Percentiles rank a stretch among this genome's conserved stretches.
phyloP scores from a whole-genome alignment of 2,113 vertebrate genomes.

The Dascyllus trimaculatus region DNA sequence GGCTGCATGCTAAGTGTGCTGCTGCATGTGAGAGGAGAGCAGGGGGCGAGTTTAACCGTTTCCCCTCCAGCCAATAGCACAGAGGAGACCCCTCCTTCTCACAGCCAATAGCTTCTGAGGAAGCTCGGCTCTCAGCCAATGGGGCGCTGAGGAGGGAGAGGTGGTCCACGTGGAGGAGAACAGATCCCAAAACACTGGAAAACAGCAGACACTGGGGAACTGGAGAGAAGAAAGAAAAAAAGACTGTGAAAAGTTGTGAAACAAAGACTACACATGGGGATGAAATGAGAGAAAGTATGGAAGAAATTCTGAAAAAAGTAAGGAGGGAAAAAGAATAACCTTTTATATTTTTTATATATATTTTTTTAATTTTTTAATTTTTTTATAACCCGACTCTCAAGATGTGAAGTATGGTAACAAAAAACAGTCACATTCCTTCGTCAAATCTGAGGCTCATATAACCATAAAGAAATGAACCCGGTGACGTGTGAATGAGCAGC shows the following conservation, averaged over 20 bases:
- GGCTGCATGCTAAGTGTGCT: slow-evolving; percentile 33
- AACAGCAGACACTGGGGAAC: slow-evolving; percentile 16
- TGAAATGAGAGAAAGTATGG: no score
- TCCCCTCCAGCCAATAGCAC: slow-evolving; percentile 14
- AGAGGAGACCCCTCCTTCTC: neutral
- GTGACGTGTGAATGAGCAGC: no score
- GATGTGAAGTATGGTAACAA: no score
- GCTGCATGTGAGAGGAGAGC: slow-evolving; percentile 37
- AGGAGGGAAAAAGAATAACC: no score
- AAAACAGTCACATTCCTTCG: no score
- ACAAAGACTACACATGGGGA: neutral
- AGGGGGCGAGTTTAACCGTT: slow-evolving; percentile 1
- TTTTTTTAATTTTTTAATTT: no score
- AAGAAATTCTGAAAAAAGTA: no score
- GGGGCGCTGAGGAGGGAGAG: slow-evolving; percentile 3
- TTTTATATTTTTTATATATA: no score
- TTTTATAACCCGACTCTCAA: no score
- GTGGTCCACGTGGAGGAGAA: slow-evolving; percentile 23
- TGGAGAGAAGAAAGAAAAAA: neutral
- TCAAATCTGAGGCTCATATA: no score
- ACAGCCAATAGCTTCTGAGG: slow-evolving; percentile 11
- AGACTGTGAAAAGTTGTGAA: neutral
- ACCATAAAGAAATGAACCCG: no score
- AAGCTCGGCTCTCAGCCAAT: slow-evolving; percentile 32
- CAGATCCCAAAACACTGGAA: slow-evolving; percentile 42